Evolutionary conservation across 1,140 invertebrate genomes (phyloP).

Genomic region (Teleopsis dalmanni): DNA sequence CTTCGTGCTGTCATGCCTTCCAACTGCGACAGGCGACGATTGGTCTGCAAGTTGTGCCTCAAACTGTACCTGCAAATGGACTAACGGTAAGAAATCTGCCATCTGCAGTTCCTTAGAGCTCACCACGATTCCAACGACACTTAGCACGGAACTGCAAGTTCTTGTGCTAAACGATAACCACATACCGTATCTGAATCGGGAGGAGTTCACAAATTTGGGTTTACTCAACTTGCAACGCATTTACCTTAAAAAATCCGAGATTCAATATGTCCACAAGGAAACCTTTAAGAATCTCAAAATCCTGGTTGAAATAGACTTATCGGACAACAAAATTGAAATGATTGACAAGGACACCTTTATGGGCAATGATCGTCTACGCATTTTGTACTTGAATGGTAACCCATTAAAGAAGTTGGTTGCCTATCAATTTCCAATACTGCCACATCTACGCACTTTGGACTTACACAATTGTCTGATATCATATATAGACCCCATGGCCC

Average conservation of each 20-base stretch:
- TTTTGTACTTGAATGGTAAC: slow-evolving; percentile 63
- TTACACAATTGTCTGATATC: slow-evolving; percentile 68
- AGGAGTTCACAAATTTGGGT: slow-evolving; percentile 70
- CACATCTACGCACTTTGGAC: slow-evolving; percentile 63
- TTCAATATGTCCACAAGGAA: slow-evolving; percentile 67
- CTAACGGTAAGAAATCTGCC: slow-evolving; percentile 78
- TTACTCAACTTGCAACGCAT: slow-evolving; percentile 78
- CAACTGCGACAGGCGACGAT: slow-evolving; percentile 54
- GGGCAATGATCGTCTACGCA: slow-evolving; percentile 64
- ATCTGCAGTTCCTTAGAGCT: slow-evolving; percentile 69
- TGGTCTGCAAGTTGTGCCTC: slow-evolving; percentile 70
- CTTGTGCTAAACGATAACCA: slow-evolving; percentile 74
- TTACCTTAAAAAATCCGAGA: slow-evolving; percentile 64
- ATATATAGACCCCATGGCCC: slow-evolving; percentile 62
- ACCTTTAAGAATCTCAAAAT: slow-evolving; percentile 81
- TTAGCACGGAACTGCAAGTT: slow-evolving; percentile 79
- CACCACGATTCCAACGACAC: slow-evolving; percentile 60
- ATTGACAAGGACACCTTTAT: slow-evolving; percentile 65
- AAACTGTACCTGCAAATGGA: slow-evolving; percentile 82
- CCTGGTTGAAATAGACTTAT: slow-evolving; percentile 76
- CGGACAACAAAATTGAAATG: slow-evolving; percentile 60
- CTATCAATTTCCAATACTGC: slow-evolving; percentile 63
- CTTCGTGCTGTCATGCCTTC: slow-evolving; percentile 21
- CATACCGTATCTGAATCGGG: slow-evolving; percentile 65
- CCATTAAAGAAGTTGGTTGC: slow-evolving; percentile 55